Percentiles rank a stretch among this genome's conserved stretches.
Evolutionary conservation across 2,113 vertebrate genomes (phyloP).

Genomic region (Vulpes vulpes): DNA sequence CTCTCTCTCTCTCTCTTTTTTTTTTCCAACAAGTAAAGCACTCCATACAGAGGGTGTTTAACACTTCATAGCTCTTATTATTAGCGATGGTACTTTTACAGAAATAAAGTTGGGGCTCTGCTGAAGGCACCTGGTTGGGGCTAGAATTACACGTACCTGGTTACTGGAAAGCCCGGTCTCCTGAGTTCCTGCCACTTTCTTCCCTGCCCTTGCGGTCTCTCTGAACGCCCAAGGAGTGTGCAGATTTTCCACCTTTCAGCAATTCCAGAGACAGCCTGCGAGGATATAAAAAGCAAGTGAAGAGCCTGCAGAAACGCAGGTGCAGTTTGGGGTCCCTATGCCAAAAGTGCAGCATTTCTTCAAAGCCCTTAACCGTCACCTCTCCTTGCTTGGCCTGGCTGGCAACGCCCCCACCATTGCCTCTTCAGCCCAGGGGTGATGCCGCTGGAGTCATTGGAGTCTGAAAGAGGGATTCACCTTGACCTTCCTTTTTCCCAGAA

Average conservation of each 20-base stretch:
- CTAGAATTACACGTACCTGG: neutral
- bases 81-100: neutral
- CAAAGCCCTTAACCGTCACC: conserved; percentile 71
- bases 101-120: neutral
- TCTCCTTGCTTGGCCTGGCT: neutral
- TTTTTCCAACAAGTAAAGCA: neutral
- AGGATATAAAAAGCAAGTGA: conserved; percentile 78
- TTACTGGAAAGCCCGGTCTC: neutral
- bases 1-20: too few species aligned
- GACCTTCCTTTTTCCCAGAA: conserved; percentile 69
- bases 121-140: neutral
- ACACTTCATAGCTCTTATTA: neutral
- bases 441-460: neutral
- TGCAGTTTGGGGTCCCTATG: conserved; percentile 67
- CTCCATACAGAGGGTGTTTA: neutral
- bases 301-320: conserved; percentile 75
- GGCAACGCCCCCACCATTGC: conserved; percentile 42
- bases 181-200: neutral
- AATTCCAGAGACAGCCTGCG: conserved; percentile 21
- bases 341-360: conserved; percentile 70
- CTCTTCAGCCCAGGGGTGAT: conserved; percentile 42
- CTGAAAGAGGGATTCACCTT: conserved; percentile 64
- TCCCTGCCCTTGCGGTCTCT: neutral
- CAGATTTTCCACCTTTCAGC: conserved; percentile 74
- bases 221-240: neutral